Evolutionary conservation across 1,140 invertebrate species (phyloP), one percentile per base, ranked within the genome.

Genomic region (Bombus waltoni): DNA sequence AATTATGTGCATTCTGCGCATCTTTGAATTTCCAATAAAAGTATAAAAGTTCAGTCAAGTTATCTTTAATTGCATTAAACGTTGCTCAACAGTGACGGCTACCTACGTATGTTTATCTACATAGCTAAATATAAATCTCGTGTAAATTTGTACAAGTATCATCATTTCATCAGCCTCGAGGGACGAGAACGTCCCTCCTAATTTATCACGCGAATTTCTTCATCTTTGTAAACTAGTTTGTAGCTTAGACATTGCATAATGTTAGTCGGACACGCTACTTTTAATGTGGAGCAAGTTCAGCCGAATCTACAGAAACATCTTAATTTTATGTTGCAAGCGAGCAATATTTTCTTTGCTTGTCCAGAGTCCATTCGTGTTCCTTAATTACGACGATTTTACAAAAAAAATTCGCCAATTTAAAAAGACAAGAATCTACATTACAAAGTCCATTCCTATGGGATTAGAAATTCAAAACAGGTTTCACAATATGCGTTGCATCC

Each of bases 391-490:
- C 10, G 13, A 32, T 22, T 40, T 40, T 38, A 4, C 2, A 28
- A 11, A 40, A 40, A 15, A 62, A 47, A 35, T 28, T 38, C 28
- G 11, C 10, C 18, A 40, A 10, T 15, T 13, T 71, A 40, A 40
- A 59, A 28, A 28, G 38, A 71, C 70, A 71, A 71, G 70, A 13
- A 71, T 28, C 70, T 71, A 28, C 25, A 2, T 71, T 71, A 28
- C 38, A 28, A 25, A 71, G 25, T 71, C 11, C 13, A 13, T 28
- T 25, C 11, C 38, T 71, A 13, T 71, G 38, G 11, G 70, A 71
- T 71, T 71, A 71, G 70, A 71, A 71, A 71, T 71, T 71, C 70
- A 71, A 71, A 71, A 71, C 70, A 71, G 38, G 6, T 71, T 71
- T 38, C 70, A 71, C 70, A 71, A 71, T 71, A 28, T 8, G 25